These are phyloP conservation scores for Ooceraea biroi DNA, from an alignment of 1,140 invertebrate genomes.

Conservation along the genomic window DNA sequence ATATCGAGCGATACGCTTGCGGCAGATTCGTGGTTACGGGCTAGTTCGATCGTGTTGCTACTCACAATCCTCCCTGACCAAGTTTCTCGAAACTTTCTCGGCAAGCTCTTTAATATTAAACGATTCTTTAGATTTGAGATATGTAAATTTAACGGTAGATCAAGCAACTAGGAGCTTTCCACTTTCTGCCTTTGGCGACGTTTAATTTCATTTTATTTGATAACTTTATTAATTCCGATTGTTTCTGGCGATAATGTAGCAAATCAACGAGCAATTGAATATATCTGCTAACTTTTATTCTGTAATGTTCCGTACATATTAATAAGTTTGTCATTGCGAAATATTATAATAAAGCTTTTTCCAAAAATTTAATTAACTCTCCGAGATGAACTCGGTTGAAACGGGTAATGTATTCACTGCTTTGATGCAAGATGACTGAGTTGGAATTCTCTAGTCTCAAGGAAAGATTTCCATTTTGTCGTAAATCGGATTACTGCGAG, in stretches of 20 bases:
- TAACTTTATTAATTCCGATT: not conserved
- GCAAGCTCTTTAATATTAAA: slow-evolving; percentile 36
- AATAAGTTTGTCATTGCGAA: not conserved
- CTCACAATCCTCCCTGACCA: not conserved
- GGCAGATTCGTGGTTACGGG: slow-evolving; percentile 3
- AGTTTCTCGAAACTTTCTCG: slow-evolving; percentile 41
- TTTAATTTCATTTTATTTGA: not conserved
- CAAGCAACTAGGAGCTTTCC: not conserved
- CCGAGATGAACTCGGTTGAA: not conserved
- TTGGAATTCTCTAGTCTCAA: not conserved
- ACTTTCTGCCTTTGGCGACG: not conserved
- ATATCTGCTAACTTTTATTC: not conserved
- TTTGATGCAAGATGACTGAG: not conserved
- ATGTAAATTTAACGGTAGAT: slow-evolving; percentile 14
- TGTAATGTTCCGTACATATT: not conserved
- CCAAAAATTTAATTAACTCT: not conserved
- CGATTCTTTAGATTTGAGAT: slow-evolving; percentile 2
- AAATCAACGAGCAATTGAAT: not conserved
- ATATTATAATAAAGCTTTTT: not conserved
- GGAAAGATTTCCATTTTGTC: not conserved
- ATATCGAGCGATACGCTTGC: slow-evolving; percentile 17
- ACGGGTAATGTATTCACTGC: not conserved
- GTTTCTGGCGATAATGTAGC: not conserved
- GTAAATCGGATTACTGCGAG: slow-evolving; percentile 13
- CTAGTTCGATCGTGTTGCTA: slow-evolving; percentile 18